These are phyloP conservation scores for Eupithecia inturbata DNA, from an alignment of 2,888 invertebrate genomes.

Conservation along the genomic window DNA sequence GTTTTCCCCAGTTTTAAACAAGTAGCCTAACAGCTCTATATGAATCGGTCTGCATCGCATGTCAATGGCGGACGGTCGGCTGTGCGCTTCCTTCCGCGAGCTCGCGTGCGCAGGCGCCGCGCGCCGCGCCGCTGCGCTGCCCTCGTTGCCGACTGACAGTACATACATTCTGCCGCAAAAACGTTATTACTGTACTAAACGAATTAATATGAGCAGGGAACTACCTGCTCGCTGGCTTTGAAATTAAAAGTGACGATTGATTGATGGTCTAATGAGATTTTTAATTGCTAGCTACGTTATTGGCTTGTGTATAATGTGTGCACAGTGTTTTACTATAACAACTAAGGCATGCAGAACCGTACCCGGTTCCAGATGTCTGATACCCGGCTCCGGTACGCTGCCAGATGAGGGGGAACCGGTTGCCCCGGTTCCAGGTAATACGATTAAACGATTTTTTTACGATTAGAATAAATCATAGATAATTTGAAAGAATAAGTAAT, in stretches of 20 bases:
- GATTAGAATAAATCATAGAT: too few relatives aligned
- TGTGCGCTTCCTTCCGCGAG: constrained; percentile 43
- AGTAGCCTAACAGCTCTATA: constrained; percentile 22
- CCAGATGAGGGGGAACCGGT: too few relatives aligned
- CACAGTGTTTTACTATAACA: too few relatives aligned
- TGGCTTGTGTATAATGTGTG: neutral
- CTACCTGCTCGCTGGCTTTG: constrained; percentile 12
- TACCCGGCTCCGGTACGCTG: too few relatives aligned
- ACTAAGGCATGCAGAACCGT: too few relatives aligned
- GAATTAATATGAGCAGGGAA: constrained; percentile 22
- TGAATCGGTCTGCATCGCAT: constrained; percentile 10
- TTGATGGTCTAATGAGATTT: neutral
- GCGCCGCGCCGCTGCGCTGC: constrained; percentile 2
- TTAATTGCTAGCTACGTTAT: neutral
- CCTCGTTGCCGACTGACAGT: constrained; percentile 10
- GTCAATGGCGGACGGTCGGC: constrained; percentile 28
- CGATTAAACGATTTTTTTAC: too few relatives aligned
- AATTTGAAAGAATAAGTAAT: too few relatives aligned
- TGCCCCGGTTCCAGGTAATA: too few relatives aligned
- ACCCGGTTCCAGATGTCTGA: too few relatives aligned
- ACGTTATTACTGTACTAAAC: constrained; percentile 16
- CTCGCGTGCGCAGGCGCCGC: constrained; percentile 30
- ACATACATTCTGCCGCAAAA: neutral
- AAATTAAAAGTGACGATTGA: constrained; percentile 16
- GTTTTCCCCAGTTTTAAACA: neutral